These are phyloP conservation scores for Dunckerocampus dactyliophorus DNA, from an alignment of 2,113 vertebrate genomes.

Conservation along the genomic window DNA sequence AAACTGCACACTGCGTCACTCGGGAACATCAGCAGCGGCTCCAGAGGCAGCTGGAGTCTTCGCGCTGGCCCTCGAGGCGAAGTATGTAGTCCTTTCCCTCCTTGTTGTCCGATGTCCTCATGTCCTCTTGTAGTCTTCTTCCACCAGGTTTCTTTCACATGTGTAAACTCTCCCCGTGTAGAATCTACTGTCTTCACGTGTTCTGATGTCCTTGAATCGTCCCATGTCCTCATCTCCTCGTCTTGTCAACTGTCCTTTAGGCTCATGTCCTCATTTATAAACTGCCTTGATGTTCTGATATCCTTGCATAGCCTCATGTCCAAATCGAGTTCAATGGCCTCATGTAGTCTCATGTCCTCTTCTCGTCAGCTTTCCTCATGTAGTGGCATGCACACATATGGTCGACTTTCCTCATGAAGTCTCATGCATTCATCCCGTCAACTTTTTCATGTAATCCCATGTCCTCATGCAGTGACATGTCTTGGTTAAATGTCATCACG, in stretches of 20 bases:
- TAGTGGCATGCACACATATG: not conserved
- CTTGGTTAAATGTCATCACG: no score
- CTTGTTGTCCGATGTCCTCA: not conserved
- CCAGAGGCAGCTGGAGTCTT: slow-evolving; percentile 97
- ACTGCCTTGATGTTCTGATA: no score
- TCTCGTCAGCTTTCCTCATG: not conserved
- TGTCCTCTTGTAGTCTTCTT: no score
- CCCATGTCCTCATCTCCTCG: not conserved
- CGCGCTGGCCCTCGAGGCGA: slow-evolving; percentile 93
- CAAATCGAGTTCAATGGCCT: not conserved
- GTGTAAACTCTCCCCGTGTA: no score
- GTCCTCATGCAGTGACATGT: no score
- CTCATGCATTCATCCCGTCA: no score
- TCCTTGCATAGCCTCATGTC: not conserved
- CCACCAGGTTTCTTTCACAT: no score
- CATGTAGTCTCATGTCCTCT: not conserved
- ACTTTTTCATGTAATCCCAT: no score
- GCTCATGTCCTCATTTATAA: not conserved
- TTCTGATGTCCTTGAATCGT: not conserved
- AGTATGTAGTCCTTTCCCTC: slow-evolving; percentile 75
- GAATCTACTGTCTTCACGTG: not conserved
- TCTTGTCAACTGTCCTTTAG: not conserved
- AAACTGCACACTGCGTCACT: slow-evolving; percentile 96
- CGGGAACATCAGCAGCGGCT: slow-evolving; percentile 95
- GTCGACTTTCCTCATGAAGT: not conserved